phyloP scores from a whole-genome alignment of 2,113 vertebrate species.

The Gambusia holbrooki region DNA sequence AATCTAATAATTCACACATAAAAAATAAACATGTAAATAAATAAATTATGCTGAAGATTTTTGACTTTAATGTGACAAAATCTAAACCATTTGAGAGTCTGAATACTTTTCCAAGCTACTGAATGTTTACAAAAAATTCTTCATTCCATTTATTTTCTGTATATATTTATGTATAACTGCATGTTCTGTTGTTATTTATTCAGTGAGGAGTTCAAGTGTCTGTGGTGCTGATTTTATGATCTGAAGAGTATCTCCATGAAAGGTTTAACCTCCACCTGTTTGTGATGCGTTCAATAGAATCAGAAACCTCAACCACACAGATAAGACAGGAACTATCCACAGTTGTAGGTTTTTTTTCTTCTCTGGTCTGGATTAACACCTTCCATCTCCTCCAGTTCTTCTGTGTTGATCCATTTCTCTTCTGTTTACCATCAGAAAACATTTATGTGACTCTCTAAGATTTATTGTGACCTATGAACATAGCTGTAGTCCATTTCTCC shows the following conservation, averaged over 20 bases:
- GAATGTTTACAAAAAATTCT: too few species aligned
- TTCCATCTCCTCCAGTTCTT: neutral
- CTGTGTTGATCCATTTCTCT: neutral
- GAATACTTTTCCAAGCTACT: too few species aligned
- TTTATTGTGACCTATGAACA: neutral
- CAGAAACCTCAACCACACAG: constrained; percentile 17
- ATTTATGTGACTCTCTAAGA: constrained; percentile 11
- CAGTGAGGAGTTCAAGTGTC: constrained; percentile 36
- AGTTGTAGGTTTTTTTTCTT: neutral
- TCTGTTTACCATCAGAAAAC: neutral
- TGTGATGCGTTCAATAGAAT: neutral
- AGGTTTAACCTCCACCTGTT: too few species aligned
- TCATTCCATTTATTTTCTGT: too few species aligned
- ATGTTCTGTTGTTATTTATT: neutral
- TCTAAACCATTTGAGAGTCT: too few species aligned
- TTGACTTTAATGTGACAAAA: too few species aligned
- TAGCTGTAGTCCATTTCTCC: neutral
- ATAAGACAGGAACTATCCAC: constrained; percentile 7
- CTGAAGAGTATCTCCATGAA: too few species aligned
- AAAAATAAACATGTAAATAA: too few species aligned
- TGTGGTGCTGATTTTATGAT: constrained; percentile 54
- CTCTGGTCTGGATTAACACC: neutral
- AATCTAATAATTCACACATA: too few species aligned
- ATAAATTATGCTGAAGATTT: too few species aligned
- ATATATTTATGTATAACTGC: too few species aligned